These are phyloP conservation scores for Scelioninae gen. 2 DNA, from an alignment of 2,888 invertebrate species.

Conservation along the genomic window DNA sequence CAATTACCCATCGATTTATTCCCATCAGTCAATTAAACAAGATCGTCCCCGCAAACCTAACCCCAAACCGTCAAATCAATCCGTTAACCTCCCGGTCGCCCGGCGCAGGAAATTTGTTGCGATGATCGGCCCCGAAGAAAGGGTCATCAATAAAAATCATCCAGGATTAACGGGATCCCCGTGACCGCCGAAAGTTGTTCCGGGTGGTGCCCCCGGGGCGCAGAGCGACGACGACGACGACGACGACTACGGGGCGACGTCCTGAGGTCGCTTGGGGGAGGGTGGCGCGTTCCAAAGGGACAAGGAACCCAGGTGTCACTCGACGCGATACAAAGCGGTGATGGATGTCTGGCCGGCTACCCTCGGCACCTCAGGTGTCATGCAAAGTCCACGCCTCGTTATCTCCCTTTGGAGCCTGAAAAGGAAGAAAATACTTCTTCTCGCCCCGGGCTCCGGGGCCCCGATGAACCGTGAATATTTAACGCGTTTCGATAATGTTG, in stretches of 20 bases:
- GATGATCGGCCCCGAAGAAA: conserved; percentile 21
- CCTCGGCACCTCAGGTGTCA: conserved; percentile 72
- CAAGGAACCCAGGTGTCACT: conserved; percentile 72
- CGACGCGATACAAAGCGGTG: conserved; percentile 69
- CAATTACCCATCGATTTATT: no score
- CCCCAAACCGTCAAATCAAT: neutral
- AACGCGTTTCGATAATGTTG: conserved; percentile 48
- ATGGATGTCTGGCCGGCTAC: conserved; percentile 70
- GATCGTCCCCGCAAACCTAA: neutral
- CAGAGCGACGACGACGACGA: conserved; percentile 28
- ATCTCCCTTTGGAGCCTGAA: conserved; percentile 61
- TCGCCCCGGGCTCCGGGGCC: conserved; percentile 5
- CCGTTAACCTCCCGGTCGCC: neutral
- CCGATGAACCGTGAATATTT: conserved; percentile 57
- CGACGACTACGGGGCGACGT: neutral
- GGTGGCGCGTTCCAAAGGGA: conserved; percentile 59
- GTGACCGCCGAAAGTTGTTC: conserved; percentile 62
- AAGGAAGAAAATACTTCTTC: conserved; percentile 49
- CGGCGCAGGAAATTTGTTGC: conserved; percentile 30
- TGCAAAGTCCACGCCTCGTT: conserved; percentile 70
- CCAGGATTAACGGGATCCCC: conserved; percentile 61
- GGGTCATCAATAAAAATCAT: conserved; percentile 68
- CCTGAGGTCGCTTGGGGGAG: conserved; percentile 36
- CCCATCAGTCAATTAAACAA: no score
- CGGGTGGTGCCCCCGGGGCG: conserved; percentile 57